These are phyloP conservation scores for Helarctos malayanus DNA, from an alignment of 2,797 vertebrate species.

Conservation along the genomic window DNA sequence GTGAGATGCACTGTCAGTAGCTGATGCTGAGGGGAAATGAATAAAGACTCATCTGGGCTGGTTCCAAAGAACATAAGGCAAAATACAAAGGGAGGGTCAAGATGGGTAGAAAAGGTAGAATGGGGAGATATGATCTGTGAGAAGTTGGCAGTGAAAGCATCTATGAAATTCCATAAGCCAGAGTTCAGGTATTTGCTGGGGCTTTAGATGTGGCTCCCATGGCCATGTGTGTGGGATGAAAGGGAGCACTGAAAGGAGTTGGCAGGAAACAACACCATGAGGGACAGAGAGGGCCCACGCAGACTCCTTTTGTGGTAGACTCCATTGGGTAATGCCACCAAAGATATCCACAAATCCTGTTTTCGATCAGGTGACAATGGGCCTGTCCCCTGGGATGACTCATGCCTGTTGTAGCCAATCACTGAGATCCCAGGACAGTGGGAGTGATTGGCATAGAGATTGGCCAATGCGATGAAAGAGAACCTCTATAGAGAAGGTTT, in stretches of 20 bases:
- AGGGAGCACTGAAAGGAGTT: neutral
- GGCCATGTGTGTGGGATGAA: neutral
- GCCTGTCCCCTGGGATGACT: neutral
- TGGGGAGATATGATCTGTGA: neutral
- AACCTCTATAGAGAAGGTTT: neutral
- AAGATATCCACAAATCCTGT: neutral
- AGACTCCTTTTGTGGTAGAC: neutral
- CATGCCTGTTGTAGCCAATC: neutral
- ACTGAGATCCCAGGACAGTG: neutral
- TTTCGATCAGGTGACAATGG: neutral
- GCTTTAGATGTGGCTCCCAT: neutral
- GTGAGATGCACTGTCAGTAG: too few species aligned
- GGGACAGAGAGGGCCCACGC: fast-evolving
- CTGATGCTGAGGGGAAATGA: neutral
- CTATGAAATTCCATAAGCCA: neutral
- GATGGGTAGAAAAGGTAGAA: neutral
- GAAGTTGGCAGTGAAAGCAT: neutral
- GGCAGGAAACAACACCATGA: neutral
- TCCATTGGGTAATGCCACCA: neutral
- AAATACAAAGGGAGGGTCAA: neutral
- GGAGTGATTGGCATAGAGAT: neutral
- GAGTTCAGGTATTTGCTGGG: neutral
- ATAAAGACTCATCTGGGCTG: neutral
- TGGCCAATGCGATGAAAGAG: neutral
- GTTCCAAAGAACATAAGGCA: neutral